Evolutionary conservation across 2,888 invertebrate species (phyloP).

Genomic region (Syrista parreyssii): DNA sequence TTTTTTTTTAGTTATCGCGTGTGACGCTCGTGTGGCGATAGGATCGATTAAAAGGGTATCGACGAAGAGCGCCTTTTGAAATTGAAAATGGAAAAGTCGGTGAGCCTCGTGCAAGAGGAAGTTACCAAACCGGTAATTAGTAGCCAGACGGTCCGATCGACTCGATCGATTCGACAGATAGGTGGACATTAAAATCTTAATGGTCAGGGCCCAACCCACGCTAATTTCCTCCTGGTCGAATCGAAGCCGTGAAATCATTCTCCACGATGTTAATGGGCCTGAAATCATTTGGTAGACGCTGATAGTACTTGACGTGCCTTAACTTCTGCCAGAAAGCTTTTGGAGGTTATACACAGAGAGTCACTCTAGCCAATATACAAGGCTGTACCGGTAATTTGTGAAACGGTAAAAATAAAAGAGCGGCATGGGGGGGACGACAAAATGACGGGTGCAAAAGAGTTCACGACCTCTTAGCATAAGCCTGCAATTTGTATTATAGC

Average conservation of each 20-base stretch:
- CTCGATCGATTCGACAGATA: conserved; percentile 20
- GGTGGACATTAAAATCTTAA: conserved; percentile 31
- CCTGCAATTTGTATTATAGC: not conserved
- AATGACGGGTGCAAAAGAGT: not conserved
- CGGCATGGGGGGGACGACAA: not conserved
- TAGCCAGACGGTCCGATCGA: not conserved
- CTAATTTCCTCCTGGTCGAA: conserved; percentile 36
- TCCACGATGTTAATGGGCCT: not conserved
- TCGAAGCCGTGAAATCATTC: conserved; percentile 18
- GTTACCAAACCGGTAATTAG: not conserved
- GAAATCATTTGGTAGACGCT: not conserved
- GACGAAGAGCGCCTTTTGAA: not conserved
- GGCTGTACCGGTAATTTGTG: not conserved
- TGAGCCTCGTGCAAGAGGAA: not conserved
- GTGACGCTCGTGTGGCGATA: not conserved
- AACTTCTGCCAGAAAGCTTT: not conserved
- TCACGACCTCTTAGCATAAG: not conserved
- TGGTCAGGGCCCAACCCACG: conserved; percentile 29
- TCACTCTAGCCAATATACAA: not conserved
- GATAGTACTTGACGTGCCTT: not conserved
- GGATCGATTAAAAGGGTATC: not conserved
- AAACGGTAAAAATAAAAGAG: not conserved
- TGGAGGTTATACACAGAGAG: not conserved
- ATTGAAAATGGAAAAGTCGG: not conserved
- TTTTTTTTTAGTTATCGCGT: not conserved